These are phyloP conservation scores for Podabrus alpinus DNA, from an alignment of 2,888 invertebrate genomes.

Conservation along the genomic window DNA sequence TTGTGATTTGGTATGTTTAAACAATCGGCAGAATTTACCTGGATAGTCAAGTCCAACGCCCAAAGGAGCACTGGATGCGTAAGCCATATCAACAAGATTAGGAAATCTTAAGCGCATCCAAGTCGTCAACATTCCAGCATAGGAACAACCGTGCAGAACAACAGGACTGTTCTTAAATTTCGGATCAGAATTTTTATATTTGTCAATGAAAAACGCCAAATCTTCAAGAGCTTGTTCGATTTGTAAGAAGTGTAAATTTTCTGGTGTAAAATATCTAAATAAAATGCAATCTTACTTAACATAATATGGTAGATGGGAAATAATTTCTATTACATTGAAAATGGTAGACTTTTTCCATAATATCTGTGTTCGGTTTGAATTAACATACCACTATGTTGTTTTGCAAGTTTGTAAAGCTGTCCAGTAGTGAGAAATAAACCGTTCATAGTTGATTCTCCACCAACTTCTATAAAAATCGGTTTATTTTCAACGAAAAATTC, in stretches of 20 bases:
- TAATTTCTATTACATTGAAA: slow-evolving; percentile 36
- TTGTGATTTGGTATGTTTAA: neutral
- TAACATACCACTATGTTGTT: slow-evolving; percentile 63
- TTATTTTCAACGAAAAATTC: slow-evolving; percentile 57
- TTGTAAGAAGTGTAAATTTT: neutral
- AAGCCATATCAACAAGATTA: slow-evolving; percentile 61
- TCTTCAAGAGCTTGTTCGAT: neutral
- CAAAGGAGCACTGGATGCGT: slow-evolving; percentile 63
- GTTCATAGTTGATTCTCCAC: slow-evolving; percentile 75
- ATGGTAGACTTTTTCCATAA: slow-evolving; percentile 76
- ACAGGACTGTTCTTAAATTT: neutral
- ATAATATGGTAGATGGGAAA: neutral
- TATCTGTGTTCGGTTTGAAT: slow-evolving; percentile 82
- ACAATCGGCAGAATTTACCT: neutral
- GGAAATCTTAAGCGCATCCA: slow-evolving; percentile 65
- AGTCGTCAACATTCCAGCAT: slow-evolving; percentile 63
- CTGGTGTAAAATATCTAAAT: neutral
- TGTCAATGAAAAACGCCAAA: neutral
- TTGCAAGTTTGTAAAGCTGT: slow-evolving; percentile 65
- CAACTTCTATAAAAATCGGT: slow-evolving; percentile 70
- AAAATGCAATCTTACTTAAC: neutral
- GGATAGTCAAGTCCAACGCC: slow-evolving; percentile 2
- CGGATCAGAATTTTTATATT: neutral
- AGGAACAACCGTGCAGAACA: slow-evolving; percentile 63
- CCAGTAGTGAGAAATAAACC: slow-evolving; percentile 63